Percentiles rank a stretch among this genome's conserved stretches.
These are phyloP conservation scores for Scaptomyza polygonia DNA, from an alignment of 2,888 invertebrate genomes.

Conservation along the genomic window DNA sequence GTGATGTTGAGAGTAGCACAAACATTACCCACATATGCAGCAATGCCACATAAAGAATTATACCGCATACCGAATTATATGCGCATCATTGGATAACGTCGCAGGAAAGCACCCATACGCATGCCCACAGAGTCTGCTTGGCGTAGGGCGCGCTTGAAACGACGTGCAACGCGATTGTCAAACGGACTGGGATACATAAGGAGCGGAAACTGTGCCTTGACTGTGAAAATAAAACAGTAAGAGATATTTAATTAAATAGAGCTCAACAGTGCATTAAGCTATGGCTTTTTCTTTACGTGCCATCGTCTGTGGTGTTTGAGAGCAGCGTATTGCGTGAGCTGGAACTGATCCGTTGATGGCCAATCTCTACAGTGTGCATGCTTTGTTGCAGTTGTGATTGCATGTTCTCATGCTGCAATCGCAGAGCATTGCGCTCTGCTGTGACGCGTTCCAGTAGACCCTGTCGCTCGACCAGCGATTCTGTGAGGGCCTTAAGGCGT, in stretches of 20 bases:
- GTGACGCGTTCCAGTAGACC: constrained; percentile 92
- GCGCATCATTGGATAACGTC: constrained; percentile 92
- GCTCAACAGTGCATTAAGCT: background rate
- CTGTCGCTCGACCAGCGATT: constrained; percentile 94
- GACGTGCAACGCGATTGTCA: constrained; percentile 90
- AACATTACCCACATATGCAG: constrained; percentile 93
- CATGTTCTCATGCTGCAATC: constrained; percentile 89
- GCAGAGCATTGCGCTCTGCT: constrained; percentile 93
- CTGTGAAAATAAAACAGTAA: constrained; percentile 79
- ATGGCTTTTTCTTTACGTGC: constrained; percentile 73
- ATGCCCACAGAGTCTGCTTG: constrained; percentile 91
- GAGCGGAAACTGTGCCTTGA: constrained; percentile 88
- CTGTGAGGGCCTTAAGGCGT: constrained; percentile 88
- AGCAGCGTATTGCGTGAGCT: constrained; percentile 82
- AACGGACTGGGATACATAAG: constrained; percentile 91
- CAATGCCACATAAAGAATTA: constrained; percentile 94
- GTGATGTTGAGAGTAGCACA: constrained; percentile 89
- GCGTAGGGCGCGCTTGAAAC: constrained; percentile 91
- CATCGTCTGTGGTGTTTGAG: constrained; percentile 89
- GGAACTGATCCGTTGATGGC: constrained; percentile 43
- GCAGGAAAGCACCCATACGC: constrained; percentile 90
- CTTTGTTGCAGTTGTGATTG: constrained; percentile 86
- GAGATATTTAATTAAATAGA: background rate
- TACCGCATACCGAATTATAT: too few species aligned
- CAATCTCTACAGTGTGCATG: constrained; percentile 80